A percentile compares a stretch with the other conserved stretches of the same genome.
Evolutionary conservation across 2,113 vertebrate genomes (phyloP).

Genomic region (Gopherus flavomarginatus): DNA sequence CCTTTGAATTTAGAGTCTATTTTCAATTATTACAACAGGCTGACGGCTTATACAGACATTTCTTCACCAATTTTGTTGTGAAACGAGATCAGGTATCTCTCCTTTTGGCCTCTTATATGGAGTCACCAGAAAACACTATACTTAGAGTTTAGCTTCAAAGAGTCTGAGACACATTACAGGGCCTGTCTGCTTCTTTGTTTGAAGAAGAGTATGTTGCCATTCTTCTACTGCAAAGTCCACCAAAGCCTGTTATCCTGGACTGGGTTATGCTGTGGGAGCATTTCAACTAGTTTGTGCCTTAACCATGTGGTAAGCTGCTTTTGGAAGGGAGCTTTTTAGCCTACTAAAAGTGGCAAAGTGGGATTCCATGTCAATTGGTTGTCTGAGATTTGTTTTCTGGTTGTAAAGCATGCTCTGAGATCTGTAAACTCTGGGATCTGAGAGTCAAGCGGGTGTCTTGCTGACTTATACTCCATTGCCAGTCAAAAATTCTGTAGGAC

Average conservation of each 20-base stretch:
- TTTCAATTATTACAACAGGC: accelerated
- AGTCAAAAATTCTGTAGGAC: neutral
- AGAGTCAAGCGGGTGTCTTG: accelerated
- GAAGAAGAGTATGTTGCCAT: neutral
- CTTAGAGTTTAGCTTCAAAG: accelerated
- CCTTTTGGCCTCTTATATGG: neutral
- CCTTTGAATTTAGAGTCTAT: accelerated
- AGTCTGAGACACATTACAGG: neutral
- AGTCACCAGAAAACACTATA: accelerated
- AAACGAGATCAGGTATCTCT: neutral
- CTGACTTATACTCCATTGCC: accelerated
- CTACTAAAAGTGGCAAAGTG: neutral
- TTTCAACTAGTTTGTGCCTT: neutral
- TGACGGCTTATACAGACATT: neutral
- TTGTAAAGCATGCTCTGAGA: neutral
- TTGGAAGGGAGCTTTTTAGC: neutral
- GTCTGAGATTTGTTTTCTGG: accelerated
- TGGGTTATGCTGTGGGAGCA: neutral
- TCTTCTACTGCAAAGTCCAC: neutral
- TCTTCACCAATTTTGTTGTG: neutral
- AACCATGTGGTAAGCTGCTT: neutral
- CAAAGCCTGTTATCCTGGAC: neutral
- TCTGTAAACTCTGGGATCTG: neutral
- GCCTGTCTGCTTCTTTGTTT: accelerated
- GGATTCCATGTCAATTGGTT: neutral